These are phyloP conservation scores for Cynocephalus volans DNA, from an alignment of 2,113 vertebrate species.

Conservation along the genomic window DNA sequence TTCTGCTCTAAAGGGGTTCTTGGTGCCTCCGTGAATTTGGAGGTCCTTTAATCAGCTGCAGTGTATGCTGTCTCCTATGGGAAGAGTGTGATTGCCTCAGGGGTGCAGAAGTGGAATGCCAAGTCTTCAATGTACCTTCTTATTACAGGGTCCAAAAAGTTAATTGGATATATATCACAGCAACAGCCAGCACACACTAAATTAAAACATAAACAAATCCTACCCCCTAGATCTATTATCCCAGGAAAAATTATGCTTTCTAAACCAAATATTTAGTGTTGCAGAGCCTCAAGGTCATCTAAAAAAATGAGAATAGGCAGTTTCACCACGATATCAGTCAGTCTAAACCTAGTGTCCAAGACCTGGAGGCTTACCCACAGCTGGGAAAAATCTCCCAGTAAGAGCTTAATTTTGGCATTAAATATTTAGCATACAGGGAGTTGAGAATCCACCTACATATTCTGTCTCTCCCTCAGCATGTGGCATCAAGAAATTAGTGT, in stretches of 20 bases:
- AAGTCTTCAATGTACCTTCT: slow-evolving; percentile 50
- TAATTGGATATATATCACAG: slow-evolving; percentile 43
- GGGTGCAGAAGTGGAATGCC: slow-evolving; percentile 6
- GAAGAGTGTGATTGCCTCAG: not conserved
- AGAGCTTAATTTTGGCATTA: not conserved
- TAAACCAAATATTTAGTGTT: slow-evolving; percentile 50
- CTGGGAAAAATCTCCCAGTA: not conserved
- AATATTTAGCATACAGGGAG: not conserved
- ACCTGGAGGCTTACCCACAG: not conserved
- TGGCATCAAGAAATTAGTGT: not conserved
- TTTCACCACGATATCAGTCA: not conserved
- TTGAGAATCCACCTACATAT: not conserved
- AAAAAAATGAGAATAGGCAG: not conserved
- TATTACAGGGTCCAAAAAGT: slow-evolving; percentile 60
- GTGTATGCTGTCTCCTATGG: not conserved
- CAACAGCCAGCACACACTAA: slow-evolving; percentile 27
- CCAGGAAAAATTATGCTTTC: not conserved
- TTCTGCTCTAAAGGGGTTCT: not conserved
- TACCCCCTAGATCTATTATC: not conserved
- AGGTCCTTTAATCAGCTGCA: slow-evolving; percentile 23
- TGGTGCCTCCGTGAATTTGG: not conserved
- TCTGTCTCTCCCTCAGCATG: not conserved
- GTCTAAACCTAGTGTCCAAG: not conserved
- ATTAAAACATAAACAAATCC: slow-evolving; percentile 57
- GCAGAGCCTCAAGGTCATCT: not conserved